Conservation (phyloP, 2,797 vertebrate species). For the Microchirus variegatus region DNA sequence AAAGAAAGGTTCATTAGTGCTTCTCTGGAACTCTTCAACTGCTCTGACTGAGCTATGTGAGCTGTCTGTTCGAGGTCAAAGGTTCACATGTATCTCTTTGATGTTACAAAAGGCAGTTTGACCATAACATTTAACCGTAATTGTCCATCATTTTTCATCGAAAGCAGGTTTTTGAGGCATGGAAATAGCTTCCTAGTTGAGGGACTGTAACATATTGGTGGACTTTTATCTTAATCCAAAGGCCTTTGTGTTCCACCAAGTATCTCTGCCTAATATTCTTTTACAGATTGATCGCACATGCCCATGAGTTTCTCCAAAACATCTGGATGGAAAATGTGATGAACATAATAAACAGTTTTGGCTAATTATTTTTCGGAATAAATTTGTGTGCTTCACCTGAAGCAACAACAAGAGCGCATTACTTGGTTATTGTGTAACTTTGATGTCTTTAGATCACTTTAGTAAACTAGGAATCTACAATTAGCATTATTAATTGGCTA, state of each 20-base stretch:
- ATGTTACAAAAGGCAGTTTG: constrained; percentile 43
- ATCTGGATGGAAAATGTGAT: constrained; percentile 52
- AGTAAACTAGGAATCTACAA: background rate
- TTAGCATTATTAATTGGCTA: constrained; percentile 5
- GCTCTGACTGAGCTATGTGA: constrained; percentile 15
- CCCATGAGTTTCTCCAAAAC: constrained; percentile 40
- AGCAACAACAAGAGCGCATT: background rate
- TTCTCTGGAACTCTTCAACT: constrained; percentile 37
- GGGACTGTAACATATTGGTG: constrained; percentile 50
- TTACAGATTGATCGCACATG: constrained; percentile 44
- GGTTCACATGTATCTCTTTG: constrained; percentile 52
- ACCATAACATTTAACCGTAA: constrained; percentile 51
- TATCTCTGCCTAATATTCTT: constrained; percentile 71
- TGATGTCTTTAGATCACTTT: background rate
- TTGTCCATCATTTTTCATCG: constrained; percentile 50
- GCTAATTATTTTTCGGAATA: constrained; percentile 1
- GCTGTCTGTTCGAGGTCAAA: constrained; percentile 37
- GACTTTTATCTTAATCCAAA: constrained; percentile 64
- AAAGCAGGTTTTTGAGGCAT: constrained; percentile 66
- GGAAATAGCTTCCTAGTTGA: constrained; percentile 57
- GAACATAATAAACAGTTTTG: constrained; percentile 37
- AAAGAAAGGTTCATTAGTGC: constrained; percentile 19
- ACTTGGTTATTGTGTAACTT: constrained; percentile 6
- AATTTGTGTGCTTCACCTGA: background rate
- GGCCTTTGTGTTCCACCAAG: constrained; percentile 49